These are phyloP conservation scores for Botia kubotai DNA, from an alignment of 2,797 vertebrate species.

Conservation along the genomic window DNA sequence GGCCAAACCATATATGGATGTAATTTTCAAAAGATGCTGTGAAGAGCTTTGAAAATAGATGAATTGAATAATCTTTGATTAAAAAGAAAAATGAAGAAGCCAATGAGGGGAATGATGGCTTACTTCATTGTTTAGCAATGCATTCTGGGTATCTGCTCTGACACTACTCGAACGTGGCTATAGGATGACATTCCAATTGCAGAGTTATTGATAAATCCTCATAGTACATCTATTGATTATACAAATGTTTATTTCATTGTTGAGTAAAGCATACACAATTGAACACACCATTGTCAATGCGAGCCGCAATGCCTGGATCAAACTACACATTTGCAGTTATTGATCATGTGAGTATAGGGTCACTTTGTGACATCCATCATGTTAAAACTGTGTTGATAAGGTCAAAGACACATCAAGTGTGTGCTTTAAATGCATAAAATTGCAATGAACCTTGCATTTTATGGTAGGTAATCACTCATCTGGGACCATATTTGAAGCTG, in stretches of 20 bases:
- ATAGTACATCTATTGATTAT: slow-evolving; percentile 3
- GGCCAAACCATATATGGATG: too few relatives aligned
- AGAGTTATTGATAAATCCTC: not conserved
- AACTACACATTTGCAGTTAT: slow-evolving; percentile 35
- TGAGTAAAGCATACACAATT: not conserved
- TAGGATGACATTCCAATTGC: not conserved
- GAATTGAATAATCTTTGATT: slow-evolving; percentile 43
- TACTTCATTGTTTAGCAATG: slow-evolving; percentile 13
- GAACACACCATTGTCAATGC: not conserved
- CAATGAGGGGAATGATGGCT: not conserved
- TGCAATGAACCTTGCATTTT: slow-evolving; percentile 62
- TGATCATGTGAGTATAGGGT: slow-evolving; percentile 60
- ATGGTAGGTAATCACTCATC: slow-evolving; percentile 58
- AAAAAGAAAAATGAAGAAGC: slow-evolving; percentile 31
- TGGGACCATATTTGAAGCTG: slow-evolving; percentile 59
- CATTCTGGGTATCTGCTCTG: slow-evolving; percentile 15
- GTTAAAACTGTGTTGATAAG: slow-evolving; percentile 50
- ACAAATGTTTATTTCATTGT: not conserved
- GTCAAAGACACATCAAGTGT: slow-evolving; percentile 70
- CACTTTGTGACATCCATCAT: slow-evolving; percentile 44
- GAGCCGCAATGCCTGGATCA: not conserved
- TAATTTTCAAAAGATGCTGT: too few relatives aligned
- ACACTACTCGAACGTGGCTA: slow-evolving; percentile 13
- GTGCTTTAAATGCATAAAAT: slow-evolving; percentile 79
- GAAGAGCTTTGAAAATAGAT: not conserved